Evolutionary conservation across 2,113 vertebrate genomes (phyloP).

Genomic region (Hydropotes inermis): DNA sequence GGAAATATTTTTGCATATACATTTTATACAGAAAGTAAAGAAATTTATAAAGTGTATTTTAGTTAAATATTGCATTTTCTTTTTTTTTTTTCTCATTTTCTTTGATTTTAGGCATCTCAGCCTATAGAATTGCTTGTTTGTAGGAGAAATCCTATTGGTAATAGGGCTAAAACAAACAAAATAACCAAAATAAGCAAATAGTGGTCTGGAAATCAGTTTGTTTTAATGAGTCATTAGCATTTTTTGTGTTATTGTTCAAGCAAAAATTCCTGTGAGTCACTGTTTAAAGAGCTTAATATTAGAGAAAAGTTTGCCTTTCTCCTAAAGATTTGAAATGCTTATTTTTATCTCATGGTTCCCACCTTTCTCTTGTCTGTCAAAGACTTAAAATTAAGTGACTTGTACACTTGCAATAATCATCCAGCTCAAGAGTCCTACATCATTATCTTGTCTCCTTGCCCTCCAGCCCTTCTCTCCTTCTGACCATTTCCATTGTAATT

Average conservation of each 20-base stretch:
- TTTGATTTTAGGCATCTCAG: neutral
- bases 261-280: neutral
- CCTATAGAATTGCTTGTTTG: neutral
- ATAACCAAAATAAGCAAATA: neutral
- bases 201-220: neutral
- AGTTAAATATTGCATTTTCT: neutral
- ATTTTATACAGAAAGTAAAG: neutral
- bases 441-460: neutral
- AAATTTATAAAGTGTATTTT: neutral
- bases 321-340: neutral
- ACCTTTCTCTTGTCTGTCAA: neutral
- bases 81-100: neutral
- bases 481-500: neutral
- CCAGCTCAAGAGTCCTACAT: neutral
- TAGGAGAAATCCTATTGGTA: neutral
- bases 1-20: neutral
- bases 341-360: neutral
- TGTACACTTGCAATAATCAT: neutral
- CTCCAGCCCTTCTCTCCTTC: neutral
- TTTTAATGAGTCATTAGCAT: neutral
- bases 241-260: neutral
- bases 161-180: neutral
- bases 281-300: neutral
- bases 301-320: neutral
- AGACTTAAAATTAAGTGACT: slow-evolving; percentile 4